Conservation (phyloP, 1,140 invertebrate genomes). For the Eufriesea mexicana region DNA sequence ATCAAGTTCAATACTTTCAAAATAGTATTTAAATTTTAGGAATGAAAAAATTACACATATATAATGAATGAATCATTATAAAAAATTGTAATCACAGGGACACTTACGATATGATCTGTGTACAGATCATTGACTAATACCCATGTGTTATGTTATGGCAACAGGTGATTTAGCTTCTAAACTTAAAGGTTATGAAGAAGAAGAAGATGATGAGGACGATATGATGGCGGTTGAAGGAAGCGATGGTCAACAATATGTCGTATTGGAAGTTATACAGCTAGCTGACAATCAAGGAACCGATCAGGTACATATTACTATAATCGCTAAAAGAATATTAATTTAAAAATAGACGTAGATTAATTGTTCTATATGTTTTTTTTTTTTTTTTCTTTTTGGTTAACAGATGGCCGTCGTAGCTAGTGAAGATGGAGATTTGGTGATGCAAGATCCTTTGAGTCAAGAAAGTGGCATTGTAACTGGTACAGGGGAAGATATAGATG, state of each 20-base stretch:
- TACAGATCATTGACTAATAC: conserved; percentile 80
- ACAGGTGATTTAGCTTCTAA: conserved; percentile 82
- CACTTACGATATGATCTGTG: conserved; percentile 79
- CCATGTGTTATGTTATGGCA: conserved; percentile 76
- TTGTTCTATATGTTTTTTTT: no score
- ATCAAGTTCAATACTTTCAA: neutral
- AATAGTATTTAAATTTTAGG: neutral
- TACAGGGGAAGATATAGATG: conserved; percentile 73
- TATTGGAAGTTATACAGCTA: conserved; percentile 92
- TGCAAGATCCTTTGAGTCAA: conserved; percentile 80
- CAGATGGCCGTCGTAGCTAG: conserved; percentile 80
- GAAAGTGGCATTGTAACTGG: conserved; percentile 75
- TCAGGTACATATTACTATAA: conserved; percentile 66
- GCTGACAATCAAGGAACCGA: conserved; percentile 85
- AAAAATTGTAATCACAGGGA: conserved; percentile 57
- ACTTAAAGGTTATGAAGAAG: conserved; percentile 84
- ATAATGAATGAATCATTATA: conserved; percentile 29
- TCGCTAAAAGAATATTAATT: neutral
- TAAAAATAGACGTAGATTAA: neutral
- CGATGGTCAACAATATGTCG: conserved; percentile 93
- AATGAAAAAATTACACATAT: conserved; percentile 27
- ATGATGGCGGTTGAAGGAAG: conserved; percentile 87
- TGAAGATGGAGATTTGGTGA: conserved; percentile 80
- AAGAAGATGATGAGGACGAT: conserved; percentile 82
- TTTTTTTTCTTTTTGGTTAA: conserved; percentile 34